A percentile compares a stretch with the other conserved stretches of the same genome.
Evolutionary conservation across 2,797 vertebrate genomes (phyloP).

Genomic region (Simalia tracyae): DNA sequence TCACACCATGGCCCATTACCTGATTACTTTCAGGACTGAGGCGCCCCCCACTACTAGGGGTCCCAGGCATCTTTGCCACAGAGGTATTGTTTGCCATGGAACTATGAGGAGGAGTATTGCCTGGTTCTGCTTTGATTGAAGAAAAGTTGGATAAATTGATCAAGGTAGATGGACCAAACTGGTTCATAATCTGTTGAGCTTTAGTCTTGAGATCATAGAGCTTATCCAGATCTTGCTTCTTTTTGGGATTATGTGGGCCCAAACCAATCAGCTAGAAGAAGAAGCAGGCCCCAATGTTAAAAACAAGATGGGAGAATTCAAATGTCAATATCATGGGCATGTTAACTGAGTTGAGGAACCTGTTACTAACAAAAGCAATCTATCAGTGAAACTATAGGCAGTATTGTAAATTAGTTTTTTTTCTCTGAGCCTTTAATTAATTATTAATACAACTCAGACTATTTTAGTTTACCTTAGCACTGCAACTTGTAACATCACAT

Average conservation of each 20-base stretch:
- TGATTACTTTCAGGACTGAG: slow-evolving; percentile 94
- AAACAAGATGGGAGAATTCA: neutral
- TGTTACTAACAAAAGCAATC: neutral
- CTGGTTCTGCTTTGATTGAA: slow-evolving; percentile 79
- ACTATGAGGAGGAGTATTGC: slow-evolving; percentile 79
- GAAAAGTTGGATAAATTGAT: slow-evolving; percentile 82
- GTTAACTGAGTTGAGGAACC: neutral
- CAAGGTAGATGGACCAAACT: slow-evolving; percentile 78
- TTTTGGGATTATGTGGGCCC: slow-evolving; percentile 74
- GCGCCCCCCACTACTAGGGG: slow-evolving; percentile 85
- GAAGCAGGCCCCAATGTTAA: neutral
- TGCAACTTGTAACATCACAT: neutral
- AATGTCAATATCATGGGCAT: neutral
- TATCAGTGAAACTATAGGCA: neutral
- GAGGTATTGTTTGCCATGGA: slow-evolving; percentile 92
- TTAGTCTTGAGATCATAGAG: slow-evolving; percentile 73
- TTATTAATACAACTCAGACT: neutral
- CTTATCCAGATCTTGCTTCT: slow-evolving; percentile 74
- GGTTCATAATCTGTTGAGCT: slow-evolving; percentile 81
- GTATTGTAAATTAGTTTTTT: neutral
- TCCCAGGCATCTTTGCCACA: slow-evolving; percentile 82
- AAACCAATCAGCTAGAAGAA: slow-evolving; percentile 77
- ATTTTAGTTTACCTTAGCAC: neutral
- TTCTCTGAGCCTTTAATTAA: neutral
- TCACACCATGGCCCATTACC: slow-evolving; percentile 70